phyloP scores from a whole-genome alignment of 2,888 invertebrate genomes.

The Epinotia demarniana region DNA sequence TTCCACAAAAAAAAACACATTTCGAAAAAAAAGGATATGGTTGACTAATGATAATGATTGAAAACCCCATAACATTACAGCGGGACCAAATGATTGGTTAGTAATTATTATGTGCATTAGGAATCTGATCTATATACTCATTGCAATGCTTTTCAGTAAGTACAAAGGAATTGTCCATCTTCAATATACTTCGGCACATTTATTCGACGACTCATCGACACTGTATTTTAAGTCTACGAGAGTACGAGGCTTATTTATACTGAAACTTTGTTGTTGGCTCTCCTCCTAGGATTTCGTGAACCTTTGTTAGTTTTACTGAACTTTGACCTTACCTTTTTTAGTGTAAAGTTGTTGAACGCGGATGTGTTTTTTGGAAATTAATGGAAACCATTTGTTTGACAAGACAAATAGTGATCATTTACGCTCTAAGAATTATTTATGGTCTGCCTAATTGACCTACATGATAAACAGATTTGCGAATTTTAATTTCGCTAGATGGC shows the following conservation, averaged over 20 bases:
- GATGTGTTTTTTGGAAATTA: neutral
- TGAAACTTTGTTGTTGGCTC: constrained; percentile 9
- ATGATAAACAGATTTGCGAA: neutral
- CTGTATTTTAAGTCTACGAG: neutral
- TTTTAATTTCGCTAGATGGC: neutral
- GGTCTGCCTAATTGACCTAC: neutral
- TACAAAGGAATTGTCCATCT: neutral
- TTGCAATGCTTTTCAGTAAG: neutral
- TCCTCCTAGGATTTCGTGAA: neutral
- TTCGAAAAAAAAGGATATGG: too few relatives aligned
- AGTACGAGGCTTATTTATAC: neutral
- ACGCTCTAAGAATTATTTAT: neutral
- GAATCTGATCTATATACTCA: too few relatives aligned
- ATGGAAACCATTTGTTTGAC: neutral
- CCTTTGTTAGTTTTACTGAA: constrained; percentile 20
- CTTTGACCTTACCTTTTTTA: constrained; percentile 17
- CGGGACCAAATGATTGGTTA: too few relatives aligned
- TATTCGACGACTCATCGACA: constrained; percentile 4
- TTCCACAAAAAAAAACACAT: too few relatives aligned
- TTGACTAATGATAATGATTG: too few relatives aligned
- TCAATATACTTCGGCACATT: neutral
- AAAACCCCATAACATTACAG: too few relatives aligned
- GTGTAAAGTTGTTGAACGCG: neutral
- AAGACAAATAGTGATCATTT: neutral
- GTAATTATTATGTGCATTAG: too few relatives aligned